Percentiles rank a stretch among this genome's conserved stretches.
phyloP scores from a whole-genome alignment of 2,797 vertebrate species.

The Sebastes taczanowskii region DNA sequence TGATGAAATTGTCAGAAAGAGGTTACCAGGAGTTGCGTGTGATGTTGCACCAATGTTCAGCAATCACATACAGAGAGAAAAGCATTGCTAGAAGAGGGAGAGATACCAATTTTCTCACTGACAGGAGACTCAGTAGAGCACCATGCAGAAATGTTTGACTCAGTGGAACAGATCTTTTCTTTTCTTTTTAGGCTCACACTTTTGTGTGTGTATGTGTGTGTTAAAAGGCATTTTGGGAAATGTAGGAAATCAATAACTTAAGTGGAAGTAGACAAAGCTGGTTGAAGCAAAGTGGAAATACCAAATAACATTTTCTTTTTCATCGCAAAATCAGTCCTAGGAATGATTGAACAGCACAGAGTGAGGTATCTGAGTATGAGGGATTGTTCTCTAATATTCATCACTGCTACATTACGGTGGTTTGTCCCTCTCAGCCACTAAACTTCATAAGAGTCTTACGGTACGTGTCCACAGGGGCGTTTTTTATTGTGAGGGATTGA shows the following conservation, averaged over 20 bases:
- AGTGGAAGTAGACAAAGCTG: constrained; percentile 21
- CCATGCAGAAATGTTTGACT: constrained; percentile 33
- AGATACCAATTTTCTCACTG: constrained; percentile 44
- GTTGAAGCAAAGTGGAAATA: constrained; percentile 25
- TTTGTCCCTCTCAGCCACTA: not conserved
- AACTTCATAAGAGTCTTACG: not conserved
- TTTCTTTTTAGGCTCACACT: constrained; percentile 1
- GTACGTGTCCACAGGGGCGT: too few species aligned
- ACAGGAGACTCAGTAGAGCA: constrained; percentile 7
- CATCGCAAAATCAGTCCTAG: not conserved
- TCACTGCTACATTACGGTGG: not conserved
- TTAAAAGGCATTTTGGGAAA: constrained; percentile 39
- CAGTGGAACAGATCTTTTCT: constrained; percentile 18
- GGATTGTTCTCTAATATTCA: not conserved
- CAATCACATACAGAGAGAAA: constrained; percentile 42
- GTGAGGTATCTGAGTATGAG: not conserved
- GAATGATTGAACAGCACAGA: not conserved
- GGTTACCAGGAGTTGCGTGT: constrained; percentile 41
- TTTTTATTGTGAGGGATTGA: too few species aligned
- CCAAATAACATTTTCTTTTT: not conserved
- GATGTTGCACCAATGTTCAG: constrained; percentile 46
- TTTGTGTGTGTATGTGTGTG: not conserved
- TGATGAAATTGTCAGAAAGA: constrained; percentile 54
- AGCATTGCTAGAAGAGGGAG: constrained; percentile 38
- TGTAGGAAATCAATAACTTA: constrained; percentile 30